Evolutionary conservation across 2,888 invertebrate genomes (phyloP).

Genomic region (Ariolimax columbianus): DNA sequence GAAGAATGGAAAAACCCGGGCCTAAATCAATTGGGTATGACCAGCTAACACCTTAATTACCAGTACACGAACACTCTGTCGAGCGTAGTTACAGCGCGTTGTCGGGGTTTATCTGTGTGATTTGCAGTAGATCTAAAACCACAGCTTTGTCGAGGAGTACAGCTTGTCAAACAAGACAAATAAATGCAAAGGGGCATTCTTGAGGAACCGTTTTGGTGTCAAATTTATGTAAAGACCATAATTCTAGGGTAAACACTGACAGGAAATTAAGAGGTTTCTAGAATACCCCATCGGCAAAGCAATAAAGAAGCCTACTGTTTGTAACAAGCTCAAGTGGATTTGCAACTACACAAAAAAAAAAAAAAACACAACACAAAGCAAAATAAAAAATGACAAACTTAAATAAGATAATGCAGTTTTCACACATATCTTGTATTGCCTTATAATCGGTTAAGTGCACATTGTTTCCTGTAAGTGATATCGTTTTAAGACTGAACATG

Average conservation of each 20-base stretch:
- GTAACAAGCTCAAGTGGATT: not conserved
- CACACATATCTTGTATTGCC: too few species aligned
- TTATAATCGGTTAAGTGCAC: too few species aligned
- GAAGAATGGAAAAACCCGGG: constrained; percentile 28
- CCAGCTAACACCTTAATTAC: constrained; percentile 21
- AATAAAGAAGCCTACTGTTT: constrained; percentile 31
- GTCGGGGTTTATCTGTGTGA: constrained; percentile 22
- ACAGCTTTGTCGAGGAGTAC: constrained; percentile 23
- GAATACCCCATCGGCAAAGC: not conserved
- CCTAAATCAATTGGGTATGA: constrained; percentile 4
- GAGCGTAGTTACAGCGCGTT: constrained; percentile 21
- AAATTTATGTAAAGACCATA: constrained; percentile 39
- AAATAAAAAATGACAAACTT: too few species aligned
- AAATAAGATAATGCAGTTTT: too few species aligned
- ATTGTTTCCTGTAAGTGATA: too few species aligned
- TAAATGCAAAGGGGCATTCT: constrained; percentile 26
- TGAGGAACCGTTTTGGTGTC: constrained; percentile 27
- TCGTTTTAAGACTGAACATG: too few species aligned
- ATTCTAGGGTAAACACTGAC: constrained; percentile 39
- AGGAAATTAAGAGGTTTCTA: constrained; percentile 30
- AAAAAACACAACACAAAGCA: not conserved
- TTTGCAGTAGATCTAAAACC: constrained; percentile 31
- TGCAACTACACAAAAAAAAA: not conserved
- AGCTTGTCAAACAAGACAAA: constrained; percentile 31
- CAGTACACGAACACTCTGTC: not conserved